Evolutionary conservation across 2,113 vertebrate genomes (phyloP).

Genomic region (Telmatochromis brichardi): DNA sequence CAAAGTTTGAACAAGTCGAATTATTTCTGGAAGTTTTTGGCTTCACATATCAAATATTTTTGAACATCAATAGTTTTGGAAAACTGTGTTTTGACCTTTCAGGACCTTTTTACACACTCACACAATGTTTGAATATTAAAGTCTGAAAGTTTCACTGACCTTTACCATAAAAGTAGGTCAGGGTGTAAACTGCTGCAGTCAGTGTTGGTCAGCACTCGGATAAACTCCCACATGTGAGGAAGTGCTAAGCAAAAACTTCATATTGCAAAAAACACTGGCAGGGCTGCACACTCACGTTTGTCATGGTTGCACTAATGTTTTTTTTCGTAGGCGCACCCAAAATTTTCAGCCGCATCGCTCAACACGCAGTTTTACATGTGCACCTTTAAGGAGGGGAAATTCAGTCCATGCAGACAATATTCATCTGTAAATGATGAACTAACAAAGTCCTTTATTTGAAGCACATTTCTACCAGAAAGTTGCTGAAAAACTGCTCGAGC

Average conservation of each 20-base stretch:
- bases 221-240: fast-evolving
- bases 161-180: fast-evolving
- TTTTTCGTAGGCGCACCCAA: fast-evolving
- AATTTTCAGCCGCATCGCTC: fast-evolving
- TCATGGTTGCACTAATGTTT: neutral
- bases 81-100: neutral
- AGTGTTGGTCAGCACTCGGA: neutral
- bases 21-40: neutral
- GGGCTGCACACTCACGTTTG: neutral
- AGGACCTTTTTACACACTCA: neutral
- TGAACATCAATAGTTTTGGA: neutral
- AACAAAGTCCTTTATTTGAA: neutral
- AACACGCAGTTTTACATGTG: fast-evolving
- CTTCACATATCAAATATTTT: neutral
- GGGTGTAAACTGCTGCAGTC: neutral
- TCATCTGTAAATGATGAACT: neutral
- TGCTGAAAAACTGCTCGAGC: fast-evolving
- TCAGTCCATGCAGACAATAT: fast-evolving
- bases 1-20: neutral
- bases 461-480: neutral
- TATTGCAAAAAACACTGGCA: neutral
- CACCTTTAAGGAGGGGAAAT: neutral
- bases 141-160: neutral
- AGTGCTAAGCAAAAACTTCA: fast-evolving
- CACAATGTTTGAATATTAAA: neutral